Evolutionary conservation across 2,888 invertebrate species (phyloP).

Genomic region (Drosophila parthenogenetica): DNA sequence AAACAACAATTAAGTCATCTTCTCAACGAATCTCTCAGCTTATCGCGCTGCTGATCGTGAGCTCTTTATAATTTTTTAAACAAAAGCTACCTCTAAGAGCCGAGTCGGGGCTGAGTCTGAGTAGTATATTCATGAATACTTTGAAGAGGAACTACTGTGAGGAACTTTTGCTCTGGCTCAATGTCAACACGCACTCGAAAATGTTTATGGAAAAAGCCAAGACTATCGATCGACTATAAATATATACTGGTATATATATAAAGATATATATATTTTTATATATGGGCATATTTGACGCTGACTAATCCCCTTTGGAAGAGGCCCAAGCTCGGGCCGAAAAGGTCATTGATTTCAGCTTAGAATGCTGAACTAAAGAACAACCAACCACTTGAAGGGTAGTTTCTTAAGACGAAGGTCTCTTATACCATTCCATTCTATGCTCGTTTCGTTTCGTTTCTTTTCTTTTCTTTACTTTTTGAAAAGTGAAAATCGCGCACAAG

Average conservation of each 20-base stretch:
- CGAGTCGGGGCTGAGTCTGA: constrained; percentile 20
- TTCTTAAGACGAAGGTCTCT: constrained; percentile 76
- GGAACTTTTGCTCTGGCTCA: constrained; percentile 49
- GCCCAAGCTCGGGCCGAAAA: constrained; percentile 65
- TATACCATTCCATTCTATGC: constrained; percentile 22
- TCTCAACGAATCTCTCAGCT: constrained; percentile 10
- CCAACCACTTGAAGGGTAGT: constrained; percentile 70
- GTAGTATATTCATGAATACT: constrained; percentile 42
- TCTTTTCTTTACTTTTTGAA: constrained; percentile 52
- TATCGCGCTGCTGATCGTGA: constrained; percentile 67
- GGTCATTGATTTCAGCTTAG: constrained; percentile 83
- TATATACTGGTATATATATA: constrained; percentile 13
- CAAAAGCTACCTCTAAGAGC: constrained; percentile 28
- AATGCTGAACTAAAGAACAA: constrained; percentile 46
- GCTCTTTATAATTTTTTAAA: constrained; percentile 44
- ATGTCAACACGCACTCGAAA: constrained; percentile 50
- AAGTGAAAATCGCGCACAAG: constrained; percentile 75
- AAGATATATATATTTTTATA: constrained; percentile 29
- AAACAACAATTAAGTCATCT: constrained; percentile 72
- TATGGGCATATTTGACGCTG: constrained; percentile 47
- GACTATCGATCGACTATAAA: constrained; percentile 63
- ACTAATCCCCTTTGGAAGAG: constrained; percentile 66
- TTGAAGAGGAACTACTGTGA: constrained; percentile 18
- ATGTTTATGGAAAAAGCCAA: constrained; percentile 55
- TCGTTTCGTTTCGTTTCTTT: constrained; percentile 18